Percentiles rank a stretch among this genome's conserved stretches.
Evolutionary conservation across 1,140 invertebrate species (phyloP).

Genomic region (Parapsyche elsis): DNA sequence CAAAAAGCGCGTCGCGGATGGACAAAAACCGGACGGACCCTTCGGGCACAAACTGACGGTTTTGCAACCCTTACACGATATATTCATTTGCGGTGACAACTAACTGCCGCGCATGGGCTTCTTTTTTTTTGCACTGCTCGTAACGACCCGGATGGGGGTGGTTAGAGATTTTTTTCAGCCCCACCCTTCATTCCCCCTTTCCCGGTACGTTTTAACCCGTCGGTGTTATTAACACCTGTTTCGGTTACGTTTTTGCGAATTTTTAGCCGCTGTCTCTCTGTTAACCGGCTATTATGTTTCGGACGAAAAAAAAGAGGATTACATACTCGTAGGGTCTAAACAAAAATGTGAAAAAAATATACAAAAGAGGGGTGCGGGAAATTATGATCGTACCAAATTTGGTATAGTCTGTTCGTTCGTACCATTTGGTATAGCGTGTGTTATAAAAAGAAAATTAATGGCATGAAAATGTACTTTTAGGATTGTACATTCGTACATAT

Average conservation of each 20-base stretch:
- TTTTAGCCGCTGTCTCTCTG: neutral
- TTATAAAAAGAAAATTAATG: too few species aligned
- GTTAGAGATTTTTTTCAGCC: neutral
- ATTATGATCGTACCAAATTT: too few species aligned
- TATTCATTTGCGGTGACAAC: conserved; percentile 52
- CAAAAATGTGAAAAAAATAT: conserved; percentile 13
- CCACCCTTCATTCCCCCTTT: neutral
- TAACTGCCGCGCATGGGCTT: conserved; percentile 25
- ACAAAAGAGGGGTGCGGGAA: too few species aligned
- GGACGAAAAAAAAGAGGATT: neutral
- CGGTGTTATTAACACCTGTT: conserved; percentile 53
- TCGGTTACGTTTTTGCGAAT: conserved; percentile 34
- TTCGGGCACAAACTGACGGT: conserved; percentile 17
- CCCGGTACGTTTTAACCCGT: conserved; percentile 8
- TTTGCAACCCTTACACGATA: conserved; percentile 42
- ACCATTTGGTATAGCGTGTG: too few species aligned
- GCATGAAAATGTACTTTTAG: neutral
- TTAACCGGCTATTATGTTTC: conserved; percentile 15
- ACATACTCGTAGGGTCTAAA: neutral
- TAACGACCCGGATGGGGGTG: neutral
- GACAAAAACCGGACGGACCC: conserved; percentile 49
- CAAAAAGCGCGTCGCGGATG: conserved; percentile 40
- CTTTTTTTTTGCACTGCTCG: too few species aligned
- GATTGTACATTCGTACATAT: too few species aligned
- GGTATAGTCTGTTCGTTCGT: too few species aligned